Base-by-base conservation (phyloP, 1,140 invertebrate genomes). In the Papilio polyxenes region DNA sequence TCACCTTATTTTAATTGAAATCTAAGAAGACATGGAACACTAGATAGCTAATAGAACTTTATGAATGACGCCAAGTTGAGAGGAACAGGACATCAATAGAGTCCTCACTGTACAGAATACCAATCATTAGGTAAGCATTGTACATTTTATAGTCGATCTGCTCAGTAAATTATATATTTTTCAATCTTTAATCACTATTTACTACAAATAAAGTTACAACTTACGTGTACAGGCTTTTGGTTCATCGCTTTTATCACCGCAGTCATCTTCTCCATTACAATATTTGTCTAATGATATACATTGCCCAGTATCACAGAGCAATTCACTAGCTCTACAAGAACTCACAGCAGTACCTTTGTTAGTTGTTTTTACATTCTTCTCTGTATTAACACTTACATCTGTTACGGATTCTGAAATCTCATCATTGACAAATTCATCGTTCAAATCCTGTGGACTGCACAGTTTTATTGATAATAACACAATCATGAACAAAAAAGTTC, bases 261-360 rank as follows among this genome's bases (percentile, higher is more conserved):
- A 98, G 91, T 98, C 97, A 86, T 97, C 96, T 81, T 96, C 95
- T 7, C 97, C 97, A 89, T 98, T 97, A 91, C 97, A 98, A 92
- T 95, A 97, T 86, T 96, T 96, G 92, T 97, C 97, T 87, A 97
- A 94, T 9, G 96, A 95, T 84, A 98, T 95, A 92, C 97, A 98
- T 85, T 96, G 95, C 56, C 96, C 96, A 49, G 96, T 96, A 86
- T 96, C 95, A 92, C 97, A 97, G 80, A 95, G 94, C 90, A 97
- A 97, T 93, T 98, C 97, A 88, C 97, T 97, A 85, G 97, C 95
- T 83, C 96, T 96, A 93, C 97, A 98, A 74, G 92, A 89, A 79
- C 84, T 89, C 8, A 75, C 83, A 10, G 13, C 37, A 23, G 81
- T 86, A n/a, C 82, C 83, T 65, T 90, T 90, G 44, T 88, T 88